These are phyloP conservation scores for Chloroceryle inda DNA, from an alignment of 2,797 vertebrate species.

Conservation along the genomic window DNA sequence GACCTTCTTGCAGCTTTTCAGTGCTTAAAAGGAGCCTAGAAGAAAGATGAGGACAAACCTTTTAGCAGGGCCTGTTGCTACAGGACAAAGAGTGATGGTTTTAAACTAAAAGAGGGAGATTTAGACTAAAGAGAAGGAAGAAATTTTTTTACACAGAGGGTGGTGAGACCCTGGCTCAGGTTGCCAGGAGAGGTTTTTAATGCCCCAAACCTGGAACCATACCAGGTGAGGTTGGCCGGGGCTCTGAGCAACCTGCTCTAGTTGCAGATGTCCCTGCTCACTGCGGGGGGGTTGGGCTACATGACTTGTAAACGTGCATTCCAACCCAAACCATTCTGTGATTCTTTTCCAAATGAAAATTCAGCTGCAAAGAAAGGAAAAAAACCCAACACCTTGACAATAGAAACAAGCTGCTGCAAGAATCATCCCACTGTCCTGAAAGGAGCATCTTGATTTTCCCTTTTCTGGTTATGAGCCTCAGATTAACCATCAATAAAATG, in stretches of 20 bases:
- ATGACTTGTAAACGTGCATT: background rate
- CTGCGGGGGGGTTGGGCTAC: too few species aligned
- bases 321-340: background rate
- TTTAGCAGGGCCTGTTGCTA: background rate
- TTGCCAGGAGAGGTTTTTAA: background rate
- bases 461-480: slow-evolving; percentile 3
- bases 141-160: too few species aligned
- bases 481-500: slow-evolving; percentile 42
- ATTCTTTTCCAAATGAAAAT: background rate
- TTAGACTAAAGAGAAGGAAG: background rate
- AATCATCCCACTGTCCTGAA: background rate
- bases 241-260: too few species aligned
- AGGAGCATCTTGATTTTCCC: background rate
- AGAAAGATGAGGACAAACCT: background rate
- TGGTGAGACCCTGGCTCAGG: background rate
- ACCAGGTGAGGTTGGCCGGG: too few species aligned
- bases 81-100: background rate
- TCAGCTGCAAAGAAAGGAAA: background rate
- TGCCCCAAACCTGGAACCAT: too few species aligned
- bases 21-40: background rate
- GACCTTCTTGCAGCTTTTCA: too few species aligned
- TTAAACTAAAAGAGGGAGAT: background rate
- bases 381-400: background rate
- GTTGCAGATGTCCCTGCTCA: too few species aligned
- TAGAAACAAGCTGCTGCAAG: background rate